Conservation (phyloP, 2,113 vertebrate genomes). For the Neotoma lepida region DNA sequence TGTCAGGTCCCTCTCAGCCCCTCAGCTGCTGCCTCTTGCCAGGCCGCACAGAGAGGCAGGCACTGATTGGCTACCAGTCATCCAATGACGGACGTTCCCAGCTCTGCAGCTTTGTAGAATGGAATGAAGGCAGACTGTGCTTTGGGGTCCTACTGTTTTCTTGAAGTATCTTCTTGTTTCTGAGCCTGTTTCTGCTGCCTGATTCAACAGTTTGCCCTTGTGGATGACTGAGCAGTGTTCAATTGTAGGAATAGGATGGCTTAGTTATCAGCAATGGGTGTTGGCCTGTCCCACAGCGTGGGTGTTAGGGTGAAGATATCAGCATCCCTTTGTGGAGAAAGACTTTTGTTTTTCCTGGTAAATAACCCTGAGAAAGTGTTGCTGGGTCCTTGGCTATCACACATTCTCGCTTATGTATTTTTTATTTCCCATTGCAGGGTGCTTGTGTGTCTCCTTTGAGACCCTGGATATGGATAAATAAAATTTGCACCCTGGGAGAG, state of each 20-base stretch:
- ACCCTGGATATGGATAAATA: no score
- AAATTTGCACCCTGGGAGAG: neutral
- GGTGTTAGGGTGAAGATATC: neutral
- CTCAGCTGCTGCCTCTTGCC: neutral
- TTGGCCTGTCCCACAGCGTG: neutral
- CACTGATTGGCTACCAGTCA: neutral
- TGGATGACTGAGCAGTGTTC: neutral
- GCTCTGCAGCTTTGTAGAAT: neutral
- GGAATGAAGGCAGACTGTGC: accelerated
- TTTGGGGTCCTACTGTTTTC: neutral
- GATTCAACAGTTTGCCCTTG: neutral
- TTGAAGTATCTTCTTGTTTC: neutral
- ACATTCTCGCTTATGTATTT: accelerated
- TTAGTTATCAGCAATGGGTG: neutral
- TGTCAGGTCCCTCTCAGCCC: neutral
- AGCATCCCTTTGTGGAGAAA: neutral
- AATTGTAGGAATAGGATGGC: neutral
- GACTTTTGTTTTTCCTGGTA: neutral
- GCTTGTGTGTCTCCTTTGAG: neutral
- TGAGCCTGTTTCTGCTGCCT: neutral
- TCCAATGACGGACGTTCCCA: accelerated
- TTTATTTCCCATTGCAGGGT: neutral
- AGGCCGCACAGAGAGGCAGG: neutral
- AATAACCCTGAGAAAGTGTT: neutral
- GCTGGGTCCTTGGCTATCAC: neutral